Evolutionary conservation across 2,797 vertebrate species (phyloP).

Genomic region (Petrocephalus sullivani): DNA sequence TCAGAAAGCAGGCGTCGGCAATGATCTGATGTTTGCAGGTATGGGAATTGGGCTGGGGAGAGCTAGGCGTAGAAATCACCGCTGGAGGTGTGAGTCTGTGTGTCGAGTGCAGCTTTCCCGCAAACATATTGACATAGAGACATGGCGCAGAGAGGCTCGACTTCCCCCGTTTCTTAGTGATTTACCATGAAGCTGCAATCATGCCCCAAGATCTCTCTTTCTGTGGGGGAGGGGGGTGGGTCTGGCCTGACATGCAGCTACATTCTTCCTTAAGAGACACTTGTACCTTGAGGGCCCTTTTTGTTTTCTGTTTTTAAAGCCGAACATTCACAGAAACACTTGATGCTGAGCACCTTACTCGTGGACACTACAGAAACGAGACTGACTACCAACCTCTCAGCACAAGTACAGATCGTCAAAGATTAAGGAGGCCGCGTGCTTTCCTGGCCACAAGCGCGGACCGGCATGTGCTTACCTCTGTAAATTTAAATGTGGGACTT

Average conservation of each 20-base stretch:
- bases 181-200: background rate
- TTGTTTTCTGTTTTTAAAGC: background rate
- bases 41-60: background rate
- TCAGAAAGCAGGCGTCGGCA: background rate
- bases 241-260: background rate
- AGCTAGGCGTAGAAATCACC: background rate
- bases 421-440: background rate
- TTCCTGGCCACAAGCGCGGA: background rate
- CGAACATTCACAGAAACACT: background rate
- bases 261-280: background rate
- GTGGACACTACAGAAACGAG: background rate
- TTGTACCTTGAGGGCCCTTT: background rate
- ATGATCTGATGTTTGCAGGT: background rate
- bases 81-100: background rate
- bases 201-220: background rate
- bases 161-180: background rate
- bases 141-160: background rate
- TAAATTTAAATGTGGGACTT: background rate
- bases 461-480: background rate
- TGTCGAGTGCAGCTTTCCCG: background rate
- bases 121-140: background rate
- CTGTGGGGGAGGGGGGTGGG: background rate
- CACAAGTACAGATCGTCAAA: background rate
- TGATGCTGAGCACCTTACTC: background rate
- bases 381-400: background rate